Percentiles rank a stretch among this genome's conserved stretches.
Evolutionary conservation across 2,113 vertebrate species (phyloP).

Genomic region (Cavia aperea): DNA sequence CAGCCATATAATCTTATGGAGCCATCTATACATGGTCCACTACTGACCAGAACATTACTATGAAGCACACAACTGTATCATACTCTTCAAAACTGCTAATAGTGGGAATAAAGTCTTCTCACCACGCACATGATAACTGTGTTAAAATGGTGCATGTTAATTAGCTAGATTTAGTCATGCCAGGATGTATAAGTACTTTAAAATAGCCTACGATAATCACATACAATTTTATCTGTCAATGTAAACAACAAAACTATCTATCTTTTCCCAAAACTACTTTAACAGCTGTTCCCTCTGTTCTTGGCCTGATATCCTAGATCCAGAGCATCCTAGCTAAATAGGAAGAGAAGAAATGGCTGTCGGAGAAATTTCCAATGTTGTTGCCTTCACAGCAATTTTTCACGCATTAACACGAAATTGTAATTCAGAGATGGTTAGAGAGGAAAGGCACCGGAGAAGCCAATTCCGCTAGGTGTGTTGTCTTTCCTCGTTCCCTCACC

Average conservation of each 20-base stretch:
- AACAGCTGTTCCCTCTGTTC: neutral
- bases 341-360: neutral
- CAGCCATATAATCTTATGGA: neutral
- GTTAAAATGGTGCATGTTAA: neutral
- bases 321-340: neutral
- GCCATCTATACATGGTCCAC: neutral
- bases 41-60: neutral
- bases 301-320: neutral
- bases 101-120: neutral
- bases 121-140: neutral
- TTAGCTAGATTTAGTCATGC: neutral
- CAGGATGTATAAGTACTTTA: neutral
- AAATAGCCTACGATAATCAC: neutral
- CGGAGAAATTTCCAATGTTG: neutral
- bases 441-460: neutral
- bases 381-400: neutral
- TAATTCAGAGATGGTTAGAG: neutral
- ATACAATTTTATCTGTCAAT: neutral
- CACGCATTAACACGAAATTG: neutral
- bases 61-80: neutral
- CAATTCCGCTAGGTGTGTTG: neutral
- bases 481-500: neutral
- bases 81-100: neutral
- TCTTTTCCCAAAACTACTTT: neutral
- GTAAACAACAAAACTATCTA: neutral